Evolutionary conservation across 2,888 invertebrate species (phyloP).

Genomic region (Diadromus collaris): DNA sequence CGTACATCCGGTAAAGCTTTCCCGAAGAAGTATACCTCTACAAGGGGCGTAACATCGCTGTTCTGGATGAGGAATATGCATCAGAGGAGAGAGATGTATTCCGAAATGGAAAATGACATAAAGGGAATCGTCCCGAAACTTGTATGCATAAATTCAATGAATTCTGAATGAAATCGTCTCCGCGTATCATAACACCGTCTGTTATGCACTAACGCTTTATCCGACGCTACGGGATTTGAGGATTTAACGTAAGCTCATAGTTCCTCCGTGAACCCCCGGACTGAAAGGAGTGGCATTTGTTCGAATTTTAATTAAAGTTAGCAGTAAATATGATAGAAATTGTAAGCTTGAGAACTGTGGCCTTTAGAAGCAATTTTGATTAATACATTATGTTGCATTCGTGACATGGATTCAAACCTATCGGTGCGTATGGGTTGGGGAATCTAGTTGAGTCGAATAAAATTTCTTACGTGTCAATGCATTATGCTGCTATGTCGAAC

Average conservation of each 20-base stretch:
- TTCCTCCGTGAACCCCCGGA: not conserved
- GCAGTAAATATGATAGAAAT: not conserved
- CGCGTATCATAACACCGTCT: not conserved
- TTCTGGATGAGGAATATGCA: constrained; percentile 40
- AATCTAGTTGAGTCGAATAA: not conserved
- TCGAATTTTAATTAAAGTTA: not conserved
- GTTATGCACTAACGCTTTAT: not conserved
- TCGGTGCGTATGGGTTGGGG: not conserved
- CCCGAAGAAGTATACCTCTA: constrained; percentile 22
- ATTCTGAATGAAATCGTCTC: constrained; percentile 3
- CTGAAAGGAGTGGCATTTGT: not conserved
- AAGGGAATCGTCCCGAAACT: constrained; percentile 10
- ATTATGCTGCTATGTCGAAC: constrained; percentile 16
- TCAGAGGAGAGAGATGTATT: constrained; percentile 28
- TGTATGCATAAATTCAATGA: not conserved
- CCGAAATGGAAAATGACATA: constrained; percentile 24
- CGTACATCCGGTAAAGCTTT: constrained; percentile 39
- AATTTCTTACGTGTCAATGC: constrained; percentile 4
- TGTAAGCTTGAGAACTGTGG: not conserved
- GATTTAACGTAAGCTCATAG: not conserved
- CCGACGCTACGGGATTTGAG: not conserved
- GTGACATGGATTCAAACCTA: not conserved
- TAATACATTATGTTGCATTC: not conserved
- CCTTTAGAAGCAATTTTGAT: not conserved
- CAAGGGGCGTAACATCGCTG: constrained; percentile 12